Base-by-base conservation (phyloP, 1,140 invertebrate species). In the Drosophila miranda region DNA sequence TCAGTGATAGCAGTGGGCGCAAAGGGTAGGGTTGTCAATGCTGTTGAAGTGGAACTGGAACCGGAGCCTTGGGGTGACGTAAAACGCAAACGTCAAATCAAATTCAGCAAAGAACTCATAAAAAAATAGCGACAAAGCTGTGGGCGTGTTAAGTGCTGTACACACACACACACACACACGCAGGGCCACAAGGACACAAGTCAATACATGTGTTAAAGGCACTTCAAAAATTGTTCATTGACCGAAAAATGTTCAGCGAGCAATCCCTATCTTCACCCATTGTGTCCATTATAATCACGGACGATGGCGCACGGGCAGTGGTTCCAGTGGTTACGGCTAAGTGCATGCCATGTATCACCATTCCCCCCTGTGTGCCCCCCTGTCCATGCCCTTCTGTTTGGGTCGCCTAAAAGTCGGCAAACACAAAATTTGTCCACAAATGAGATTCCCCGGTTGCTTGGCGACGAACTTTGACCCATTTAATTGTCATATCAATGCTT, bases 161-260 rank as follows among this genome's bases (percentile, higher is more conserved):
- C 44, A 53, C 56, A 51, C 51, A 60, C 56, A 59, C 21, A 43
- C 0, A 16, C 16, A 16, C 16, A 16, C 16, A 16, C n/a, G n/a
- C 0, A 38, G 19, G 19, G 19, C 19, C 3, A 38, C 11, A 38
- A 38, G 34, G 11, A 11, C 30, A 34, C 30, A 34, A 34, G 30
- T 4, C 9, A 34, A 38, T 13, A 38, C 11, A 53, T 59, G 53
- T 58, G 69, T 63, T 74, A 64, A 63, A 69, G 46, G 49, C 44
- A 75, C 68, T 77, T 67, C 38, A 21, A 55, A 77, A 74, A 81
- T 81, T 82, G 79, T 62, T 78, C 79, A 82, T 49, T 81, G 79
- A 80, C 79, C 74, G 64, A 71, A 81, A 38, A 80, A 70, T 64
- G 60, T 59, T 52, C 49, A 53, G 52, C 46, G 38, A 48, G 2